Evolutionary conservation across 2,113 vertebrate genomes (phyloP), one percentile per base, ranked within the genome.

Genomic region (Neodon shergylaensis): DNA sequence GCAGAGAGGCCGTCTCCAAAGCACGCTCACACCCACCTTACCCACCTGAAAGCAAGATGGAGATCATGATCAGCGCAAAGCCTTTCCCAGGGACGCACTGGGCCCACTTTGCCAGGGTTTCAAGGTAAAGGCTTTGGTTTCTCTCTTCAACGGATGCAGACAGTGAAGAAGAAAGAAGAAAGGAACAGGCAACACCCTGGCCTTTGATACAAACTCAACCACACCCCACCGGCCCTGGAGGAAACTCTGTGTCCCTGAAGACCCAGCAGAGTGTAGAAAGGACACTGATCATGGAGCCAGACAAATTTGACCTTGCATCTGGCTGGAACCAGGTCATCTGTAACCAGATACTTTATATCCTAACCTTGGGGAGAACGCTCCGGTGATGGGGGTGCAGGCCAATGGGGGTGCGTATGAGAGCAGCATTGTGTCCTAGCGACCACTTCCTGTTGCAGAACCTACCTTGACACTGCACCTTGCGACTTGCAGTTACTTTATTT

Each of bases 11-110:
- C 12, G 36, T 44, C 54, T 87, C 54, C 49, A 14, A 17, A 73
- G 3, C 0, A 0, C 2, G 49, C 4, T 66, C 13, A 36, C 1
- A 0, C 0, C 26, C 16, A 79, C 68, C 49, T 68, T 44, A 17
- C 9, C 13, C 1, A 3, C 33, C 26, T 3, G 3, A 88, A 92
- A 72, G 49, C 58, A 73, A 76, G 77, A 68, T 24, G 7, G 4
- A 47, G 4, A n/a, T 90, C 58, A 26, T 16, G 36, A 74, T 68
- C 21, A 77, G 85, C 9, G 3, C 0, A 0, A 58, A 63, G 65
- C 31, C 74, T 92, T 77, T 14, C 22, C 42, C 28, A 42, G 28
- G 28, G 42, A 44, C 0, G 1, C 21, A 47, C 47, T 33, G 4
- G 0, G 58, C 24, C 87, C 58, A 84, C 42, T 21, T 0, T 6